These are phyloP conservation scores for Drosophila nr. medialis DNA, from an alignment of 2,888 invertebrate species.

Conservation along the genomic window DNA sequence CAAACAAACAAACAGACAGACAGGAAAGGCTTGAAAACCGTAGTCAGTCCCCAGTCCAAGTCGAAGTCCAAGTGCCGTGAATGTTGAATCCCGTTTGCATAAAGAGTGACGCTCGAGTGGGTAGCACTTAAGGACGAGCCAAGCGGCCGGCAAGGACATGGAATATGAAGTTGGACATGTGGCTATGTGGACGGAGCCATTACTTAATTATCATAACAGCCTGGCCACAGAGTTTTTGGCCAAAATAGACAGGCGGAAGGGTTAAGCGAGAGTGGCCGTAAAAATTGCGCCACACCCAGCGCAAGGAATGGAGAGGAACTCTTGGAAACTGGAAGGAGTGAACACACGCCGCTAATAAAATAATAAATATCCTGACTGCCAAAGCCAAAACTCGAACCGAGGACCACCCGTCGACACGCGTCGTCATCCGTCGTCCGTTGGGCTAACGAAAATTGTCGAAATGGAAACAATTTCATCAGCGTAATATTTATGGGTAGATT, in stretches of 20 bases:
- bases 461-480: constrained; percentile 79
- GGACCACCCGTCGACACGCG: constrained; percentile 49
- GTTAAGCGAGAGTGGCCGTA: constrained; percentile 57
- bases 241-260: constrained; percentile 56
- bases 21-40: constrained; percentile 9
- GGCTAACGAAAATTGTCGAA: constrained; percentile 68
- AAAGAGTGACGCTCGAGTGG: constrained; percentile 72
- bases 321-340: constrained; percentile 15
- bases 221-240: constrained; percentile 55
- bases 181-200: constrained; percentile 67
- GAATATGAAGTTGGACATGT: constrained; percentile 27
- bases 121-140: constrained; percentile 70
- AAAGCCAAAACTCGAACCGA: constrained; percentile 17
- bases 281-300: constrained; percentile 73
- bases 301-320: background rate
- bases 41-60: constrained; percentile 1
- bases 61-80: constrained; percentile 4
- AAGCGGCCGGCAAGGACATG: constrained; percentile 31
- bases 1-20: constrained; percentile 15
- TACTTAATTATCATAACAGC: constrained; percentile 80
- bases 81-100: constrained; percentile 60
- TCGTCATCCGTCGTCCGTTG: constrained; percentile 17
- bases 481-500: constrained; percentile 45
- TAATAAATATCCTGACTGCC: constrained; percentile 76
- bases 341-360: constrained; percentile 80